phyloP scores from a whole-genome alignment of 1,140 invertebrate genomes.

The Achatina immaculata region DNA sequence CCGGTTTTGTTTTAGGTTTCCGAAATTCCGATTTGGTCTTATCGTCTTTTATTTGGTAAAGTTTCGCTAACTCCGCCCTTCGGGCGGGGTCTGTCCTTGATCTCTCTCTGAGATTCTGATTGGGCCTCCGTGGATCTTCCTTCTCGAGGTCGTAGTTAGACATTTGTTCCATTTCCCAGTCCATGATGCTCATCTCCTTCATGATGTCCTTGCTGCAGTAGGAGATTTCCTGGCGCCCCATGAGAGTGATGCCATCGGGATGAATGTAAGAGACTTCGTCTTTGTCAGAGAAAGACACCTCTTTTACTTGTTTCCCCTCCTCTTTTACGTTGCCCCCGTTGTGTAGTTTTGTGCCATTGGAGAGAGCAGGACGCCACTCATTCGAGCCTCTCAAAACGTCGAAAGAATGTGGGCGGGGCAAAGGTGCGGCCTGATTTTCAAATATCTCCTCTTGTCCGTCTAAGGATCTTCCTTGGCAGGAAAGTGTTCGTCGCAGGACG shows the following conservation, averaged over 20 bases:
- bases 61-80: neutral
- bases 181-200: constrained; percentile 36
- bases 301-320: constrained; percentile 18
- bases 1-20: neutral
- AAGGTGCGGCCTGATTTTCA: constrained; percentile 8
- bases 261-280: constrained; percentile 22
- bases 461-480: constrained; percentile 37
- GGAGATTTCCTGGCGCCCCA: constrained; percentile 11
- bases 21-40: neutral
- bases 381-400: constrained; percentile 29
- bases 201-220: constrained; percentile 31
- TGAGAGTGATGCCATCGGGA: neutral
- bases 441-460: neutral
- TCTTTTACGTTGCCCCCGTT: neutral
- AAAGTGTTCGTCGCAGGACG: constrained; percentile 45
- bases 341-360: constrained; percentile 1
- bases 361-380: neutral
- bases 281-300: constrained; percentile 20
- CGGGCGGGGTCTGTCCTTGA: neutral
- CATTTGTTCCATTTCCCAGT: constrained; percentile 30
- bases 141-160: neutral
- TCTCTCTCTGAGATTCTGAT: neutral
- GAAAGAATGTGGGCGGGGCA: constrained; percentile 49
- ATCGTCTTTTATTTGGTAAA: constrained; percentile 15
- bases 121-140: neutral